Evolutionary conservation across 2,797 vertebrate species (phyloP), one percentile per base, ranked within the genome.

Genomic region (Enteromius fasciolatus): DNA sequence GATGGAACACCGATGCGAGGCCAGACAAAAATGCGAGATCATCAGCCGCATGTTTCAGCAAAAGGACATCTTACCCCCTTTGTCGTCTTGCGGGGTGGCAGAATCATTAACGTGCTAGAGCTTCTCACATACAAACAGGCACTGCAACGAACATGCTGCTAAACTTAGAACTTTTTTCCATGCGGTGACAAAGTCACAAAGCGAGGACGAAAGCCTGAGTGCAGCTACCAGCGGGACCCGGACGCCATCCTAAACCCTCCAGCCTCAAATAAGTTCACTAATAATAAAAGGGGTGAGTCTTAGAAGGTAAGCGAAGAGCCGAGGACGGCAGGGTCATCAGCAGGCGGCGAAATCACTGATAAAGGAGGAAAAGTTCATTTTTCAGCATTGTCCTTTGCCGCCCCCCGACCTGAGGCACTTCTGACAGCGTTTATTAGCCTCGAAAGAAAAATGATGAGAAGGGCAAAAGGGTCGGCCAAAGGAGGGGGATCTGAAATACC

Each of bases 111-210:
- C 76, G 6, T 74, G 46, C 39, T 74, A 84, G 82, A 89, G 81
- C 69, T 79, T 79, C 85, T 80, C 68, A 82, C 84, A 77, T 87
- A 83, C 83, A 87, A 83, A 86, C 79, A 86, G 85, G 50, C 76
- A 61, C 83, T 72, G 59, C 81, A 61, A 76, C 84, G 64, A 77
- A 79, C 69, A 44, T 15, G 23, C 20, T 1, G 85, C 89, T 92
- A 92, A 89, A 89, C 87, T 89, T 92, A 91, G 91, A 89, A 83
- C 82, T 88, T 89, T 61, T 90, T 90, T 89, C 89, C 89, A 90
- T 88, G 82, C 28, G 14, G 81, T 69, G 83, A 81, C 81, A 87
- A 89, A 87, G 83, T 86, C 87, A 86, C 15, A 59, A 82, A 81
- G 84, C 67, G 78, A 85, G 75, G 41, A 81, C 23, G 76, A 77